Percentiles rank a stretch among this genome's conserved stretches.
Evolutionary conservation across 2,113 vertebrate species (phyloP).

Genomic region (Mobula birostris): DNA sequence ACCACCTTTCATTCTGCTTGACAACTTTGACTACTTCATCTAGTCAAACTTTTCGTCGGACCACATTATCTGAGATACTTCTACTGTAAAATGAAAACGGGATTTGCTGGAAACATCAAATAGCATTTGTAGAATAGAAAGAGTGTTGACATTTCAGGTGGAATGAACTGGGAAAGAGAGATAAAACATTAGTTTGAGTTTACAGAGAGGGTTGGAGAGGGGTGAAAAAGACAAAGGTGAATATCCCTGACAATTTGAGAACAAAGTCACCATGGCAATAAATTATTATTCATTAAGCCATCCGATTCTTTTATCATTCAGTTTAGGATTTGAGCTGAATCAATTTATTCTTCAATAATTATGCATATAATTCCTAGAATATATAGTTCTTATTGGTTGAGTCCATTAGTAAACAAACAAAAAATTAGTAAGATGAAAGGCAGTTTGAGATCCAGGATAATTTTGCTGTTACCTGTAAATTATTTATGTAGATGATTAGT

Average conservation of each 20-base stretch:
- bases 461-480: background rate
- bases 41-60: background rate
- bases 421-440: background rate
- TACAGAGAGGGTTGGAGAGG: too few relatives aligned
- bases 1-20: too few relatives aligned
- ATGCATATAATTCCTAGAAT: background rate
- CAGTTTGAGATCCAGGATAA: background rate
- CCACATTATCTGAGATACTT: background rate
- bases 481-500: background rate
- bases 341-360: slow-evolving; percentile 9
- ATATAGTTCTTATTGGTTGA: background rate
- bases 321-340: background rate
- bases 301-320: background rate
- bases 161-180: too few relatives aligned
- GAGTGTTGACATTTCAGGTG: too few relatives aligned
- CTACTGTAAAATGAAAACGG: background rate
- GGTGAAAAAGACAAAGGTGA: too few relatives aligned
- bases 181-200: too few relatives aligned
- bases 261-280: too few relatives aligned
- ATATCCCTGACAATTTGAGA: too few relatives aligned
- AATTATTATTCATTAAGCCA: too few relatives aligned
- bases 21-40: too few relatives aligned
- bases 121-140: too few relatives aligned
- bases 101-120: too few relatives aligned
- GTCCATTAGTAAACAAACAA: background rate